Evolutionary conservation across 2,888 invertebrate genomes (phyloP).

Genomic region (Choristoneura rosaceana): DNA sequence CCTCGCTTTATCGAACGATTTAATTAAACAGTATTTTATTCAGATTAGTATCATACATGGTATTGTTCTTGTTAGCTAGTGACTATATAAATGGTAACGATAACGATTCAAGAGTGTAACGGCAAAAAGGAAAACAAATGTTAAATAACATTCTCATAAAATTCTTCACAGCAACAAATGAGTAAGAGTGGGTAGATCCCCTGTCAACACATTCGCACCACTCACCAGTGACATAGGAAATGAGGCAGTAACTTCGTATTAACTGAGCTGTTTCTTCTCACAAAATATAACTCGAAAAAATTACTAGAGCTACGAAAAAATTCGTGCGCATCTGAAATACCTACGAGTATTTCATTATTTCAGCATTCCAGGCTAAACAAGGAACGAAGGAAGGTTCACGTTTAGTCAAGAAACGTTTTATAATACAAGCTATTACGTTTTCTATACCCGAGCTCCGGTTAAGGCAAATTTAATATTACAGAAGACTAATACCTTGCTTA

Average conservation of each 20-base stretch:
- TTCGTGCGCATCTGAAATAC: not conserved
- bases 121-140: not conserved
- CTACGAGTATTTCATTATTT: slow-evolving; percentile 1
- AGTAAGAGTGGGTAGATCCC: not conserved
- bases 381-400: not conserved
- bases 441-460: not conserved
- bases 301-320: not conserved
- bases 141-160: not conserved
- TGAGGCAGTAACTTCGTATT: slow-evolving; percentile 1
- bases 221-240: slow-evolving; percentile 1
- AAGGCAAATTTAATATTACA: slow-evolving; percentile 9
- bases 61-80: not conserved
- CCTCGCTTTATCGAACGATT: not conserved
- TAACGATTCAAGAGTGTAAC: not conserved
- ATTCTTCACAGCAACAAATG: not conserved
- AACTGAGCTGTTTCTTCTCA: slow-evolving; percentile 6
- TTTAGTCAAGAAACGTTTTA: slow-evolving; percentile 1
- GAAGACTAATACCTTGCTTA: not conserved
- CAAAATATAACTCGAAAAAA: not conserved
- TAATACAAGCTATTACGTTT: not conserved
- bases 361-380: not conserved
- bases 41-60: not conserved
- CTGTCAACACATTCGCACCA: slow-evolving; percentile 2
- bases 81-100: not conserved
- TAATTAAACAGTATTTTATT: not conserved